These are phyloP conservation scores for Eristalis intricaria DNA, from an alignment of 2,888 invertebrate species.

Conservation along the genomic window DNA sequence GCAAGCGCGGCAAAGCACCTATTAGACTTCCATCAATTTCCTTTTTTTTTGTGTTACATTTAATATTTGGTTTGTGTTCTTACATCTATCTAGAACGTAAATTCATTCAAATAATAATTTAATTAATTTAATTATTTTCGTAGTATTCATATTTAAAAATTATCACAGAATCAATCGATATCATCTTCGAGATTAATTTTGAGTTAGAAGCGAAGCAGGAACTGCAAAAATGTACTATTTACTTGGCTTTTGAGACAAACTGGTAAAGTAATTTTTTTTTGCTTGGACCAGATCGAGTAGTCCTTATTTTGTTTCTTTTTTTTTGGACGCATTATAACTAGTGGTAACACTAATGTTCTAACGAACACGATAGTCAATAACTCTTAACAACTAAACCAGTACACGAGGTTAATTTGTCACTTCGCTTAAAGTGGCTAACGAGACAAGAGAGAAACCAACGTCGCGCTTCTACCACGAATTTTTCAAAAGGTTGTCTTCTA, in stretches of 20 bases:
- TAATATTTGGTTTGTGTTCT: slow-evolving; percentile 60
- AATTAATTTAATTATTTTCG: slow-evolving; percentile 17
- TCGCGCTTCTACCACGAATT: slow-evolving; percentile 1
- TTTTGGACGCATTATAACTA: background rate
- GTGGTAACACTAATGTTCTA: background rate
- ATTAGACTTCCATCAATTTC: background rate
- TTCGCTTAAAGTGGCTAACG: background rate
- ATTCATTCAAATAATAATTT: slow-evolving; percentile 32
- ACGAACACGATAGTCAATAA: background rate
- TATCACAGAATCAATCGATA: slow-evolving; percentile 65
- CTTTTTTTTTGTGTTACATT: background rate
- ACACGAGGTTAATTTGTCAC: background rate
- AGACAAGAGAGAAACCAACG: background rate
- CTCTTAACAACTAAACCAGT: background rate
- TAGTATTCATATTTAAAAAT: slow-evolving; percentile 22
- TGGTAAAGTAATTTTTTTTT: background rate
- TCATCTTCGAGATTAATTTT: slow-evolving; percentile 25
- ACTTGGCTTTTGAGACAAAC: slow-evolving; percentile 15
- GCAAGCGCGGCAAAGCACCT: slow-evolving; percentile 64
- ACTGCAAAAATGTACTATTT: slow-evolving; percentile 31
- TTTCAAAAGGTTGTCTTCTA: slow-evolving; percentile 1
- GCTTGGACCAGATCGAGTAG: background rate
- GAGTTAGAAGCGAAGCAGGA: slow-evolving; percentile 52
- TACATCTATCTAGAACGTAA: slow-evolving; percentile 17
- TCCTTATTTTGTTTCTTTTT: background rate